Base-by-base conservation (phyloP, 2,888 invertebrate genomes). In the Nezara viridula region DNA sequence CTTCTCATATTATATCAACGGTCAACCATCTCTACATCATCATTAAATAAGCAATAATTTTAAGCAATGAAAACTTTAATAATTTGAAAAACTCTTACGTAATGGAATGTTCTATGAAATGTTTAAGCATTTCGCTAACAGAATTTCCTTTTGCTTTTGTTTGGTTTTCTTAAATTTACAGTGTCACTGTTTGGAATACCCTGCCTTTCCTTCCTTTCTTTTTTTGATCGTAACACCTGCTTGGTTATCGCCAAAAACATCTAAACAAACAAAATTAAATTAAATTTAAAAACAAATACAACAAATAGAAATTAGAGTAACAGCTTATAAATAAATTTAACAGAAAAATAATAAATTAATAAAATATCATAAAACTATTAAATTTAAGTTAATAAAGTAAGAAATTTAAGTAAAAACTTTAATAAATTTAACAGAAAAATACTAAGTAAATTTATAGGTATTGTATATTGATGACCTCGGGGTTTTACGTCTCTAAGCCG, bases 221-320 rank as follows among this genome's bases (percentile, higher is more conserved):
- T 95, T 94, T 98, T 98, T 91, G 96, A 96, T 92, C 95, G 95
- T 93, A 98, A 94, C 91, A 98, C 98, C 94, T 97, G 96, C 91
- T 95, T 95, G 90, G 96, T 96, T 92, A 96, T 95, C 91, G 95
- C 95, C 93, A 94, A 94, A 92, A 96, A 96, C 95, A 96, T 96
- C 95, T 95, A 92, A 89, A 27, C 4, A 55, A 55, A 37, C 86
- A 49, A 86, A 50, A 86, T 32, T 47, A 49, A 37, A 44, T 49
- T 86, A n/a, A 7, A 85, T 27, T 19, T 4, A 49, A 85, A 19
- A 24, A 85, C 44, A 2, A 12, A 21, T 2, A 52, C 3, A 12
- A 44, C 44, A n/a, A n/a, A n/a, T n/a, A n/a, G n/a, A n/a, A n/a
- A n/a, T n/a, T n/a, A n/a, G n/a, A n/a, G n/a, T n/a, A n/a, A n/a